Conservation (phyloP, 2,888 invertebrate genomes). For the Drosophila prolongata region DNA sequence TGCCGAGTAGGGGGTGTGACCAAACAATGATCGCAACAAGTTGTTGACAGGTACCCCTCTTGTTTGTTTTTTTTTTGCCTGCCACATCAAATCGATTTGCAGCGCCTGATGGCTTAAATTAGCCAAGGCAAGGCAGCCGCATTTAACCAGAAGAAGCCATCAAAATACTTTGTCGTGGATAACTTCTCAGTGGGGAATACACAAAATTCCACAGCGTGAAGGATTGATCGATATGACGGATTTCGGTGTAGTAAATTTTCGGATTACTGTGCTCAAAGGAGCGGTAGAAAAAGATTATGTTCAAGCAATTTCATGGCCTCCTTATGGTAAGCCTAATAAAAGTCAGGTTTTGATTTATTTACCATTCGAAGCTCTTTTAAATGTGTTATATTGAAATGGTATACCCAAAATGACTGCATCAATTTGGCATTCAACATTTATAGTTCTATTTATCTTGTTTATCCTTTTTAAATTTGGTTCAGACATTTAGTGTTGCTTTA, state of each 20-base stretch:
- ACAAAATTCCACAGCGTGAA: conserved; percentile 17
- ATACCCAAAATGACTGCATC: not conserved
- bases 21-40: conserved; percentile 72
- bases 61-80: not conserved
- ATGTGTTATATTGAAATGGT: not conserved
- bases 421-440: not conserved
- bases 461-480: no score
- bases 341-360: conserved; percentile 21
- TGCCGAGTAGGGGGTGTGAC: conserved; percentile 74
- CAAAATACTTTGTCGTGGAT: conserved; percentile 22
- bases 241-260: not conserved
- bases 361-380: not conserved
- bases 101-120: conserved; percentile 44
- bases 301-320: conserved; percentile 2
- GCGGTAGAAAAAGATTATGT: conserved; percentile 8
- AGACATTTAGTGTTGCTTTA: no score
- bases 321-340: not conserved
- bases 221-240: conserved; percentile 16
- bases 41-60: conserved; percentile 54
- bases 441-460: not conserved
- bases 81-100: conserved; percentile 72
- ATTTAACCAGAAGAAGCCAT: conserved; percentile 40
- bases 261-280: not conserved
- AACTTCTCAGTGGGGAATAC: conserved; percentile 23
- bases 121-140: conserved; percentile 30